These are phyloP conservation scores for Anarsia innoxiella DNA, from an alignment of 2,888 invertebrate genomes.

Conservation along the genomic window DNA sequence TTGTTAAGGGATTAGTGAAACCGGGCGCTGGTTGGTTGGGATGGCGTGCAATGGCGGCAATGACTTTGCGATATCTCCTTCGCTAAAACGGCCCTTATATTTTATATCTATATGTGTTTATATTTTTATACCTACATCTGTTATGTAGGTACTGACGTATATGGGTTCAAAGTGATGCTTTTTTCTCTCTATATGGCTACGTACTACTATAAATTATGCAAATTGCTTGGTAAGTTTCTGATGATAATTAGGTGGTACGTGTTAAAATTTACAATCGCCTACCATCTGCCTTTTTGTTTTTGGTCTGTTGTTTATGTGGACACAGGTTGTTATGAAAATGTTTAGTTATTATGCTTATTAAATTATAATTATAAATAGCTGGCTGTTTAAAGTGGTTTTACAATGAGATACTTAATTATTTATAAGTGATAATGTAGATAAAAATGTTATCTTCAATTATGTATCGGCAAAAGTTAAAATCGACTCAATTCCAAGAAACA, in stretches of 20 bases:
- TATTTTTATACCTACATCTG: background rate
- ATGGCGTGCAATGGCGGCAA: constrained; percentile 46
- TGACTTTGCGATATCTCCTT: constrained; percentile 34
- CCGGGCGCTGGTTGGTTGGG: constrained; percentile 46
- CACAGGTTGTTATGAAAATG: background rate
- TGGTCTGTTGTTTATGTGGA: too few relatives aligned
- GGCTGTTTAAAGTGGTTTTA: too few relatives aligned
- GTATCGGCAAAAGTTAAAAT: too few relatives aligned
- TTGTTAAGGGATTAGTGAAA: constrained; percentile 50
- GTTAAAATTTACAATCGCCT: constrained; percentile 12
- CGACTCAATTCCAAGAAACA: too few relatives aligned
- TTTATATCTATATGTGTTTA: constrained; percentile 1
- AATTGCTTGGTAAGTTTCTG: constrained; percentile 7
- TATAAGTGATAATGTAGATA: too few relatives aligned
- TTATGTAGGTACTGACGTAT: background rate
- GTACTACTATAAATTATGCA: constrained; percentile 10
- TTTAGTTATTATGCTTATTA: background rate
- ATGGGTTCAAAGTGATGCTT: background rate
- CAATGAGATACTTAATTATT: too few relatives aligned
- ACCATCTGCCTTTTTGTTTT: constrained; percentile 8
- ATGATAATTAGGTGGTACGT: constrained; percentile 13
- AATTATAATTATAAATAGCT: too few relatives aligned
- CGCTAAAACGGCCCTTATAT: constrained; percentile 13
- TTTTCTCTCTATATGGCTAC: constrained; percentile 1
- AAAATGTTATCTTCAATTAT: too few relatives aligned